Percentiles rank a stretch among this genome's conserved stretches.
phyloP scores from a whole-genome alignment of 2,113 vertebrate species.

The Stegostoma tigrinum region DNA sequence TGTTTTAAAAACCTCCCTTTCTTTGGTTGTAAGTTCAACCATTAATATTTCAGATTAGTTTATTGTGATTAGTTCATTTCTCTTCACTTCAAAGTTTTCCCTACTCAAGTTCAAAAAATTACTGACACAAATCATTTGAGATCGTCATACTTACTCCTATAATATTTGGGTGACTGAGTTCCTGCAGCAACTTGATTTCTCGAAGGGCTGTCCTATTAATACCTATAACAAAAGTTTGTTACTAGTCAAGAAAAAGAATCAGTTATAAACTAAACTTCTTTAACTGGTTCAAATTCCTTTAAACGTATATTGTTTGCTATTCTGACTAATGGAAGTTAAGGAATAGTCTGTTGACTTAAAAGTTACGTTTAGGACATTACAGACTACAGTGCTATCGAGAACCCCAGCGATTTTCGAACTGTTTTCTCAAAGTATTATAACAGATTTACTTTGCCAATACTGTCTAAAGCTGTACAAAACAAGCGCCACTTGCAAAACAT shows the following conservation, averaged over 20 bases:
- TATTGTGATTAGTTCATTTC: background rate
- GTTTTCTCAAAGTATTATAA: background rate
- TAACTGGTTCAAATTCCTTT: background rate
- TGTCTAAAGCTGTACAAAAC: background rate
- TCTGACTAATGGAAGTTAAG: background rate
- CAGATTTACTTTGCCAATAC: too few species aligned
- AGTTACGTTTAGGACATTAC: background rate
- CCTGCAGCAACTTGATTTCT: constrained; percentile 93
- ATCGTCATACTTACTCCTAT: constrained; percentile 76
- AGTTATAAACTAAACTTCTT: background rate
- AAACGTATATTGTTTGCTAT: background rate
- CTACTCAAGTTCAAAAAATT: background rate
- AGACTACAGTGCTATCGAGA: background rate
- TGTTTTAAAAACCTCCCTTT: background rate
- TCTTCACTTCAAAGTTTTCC: background rate
- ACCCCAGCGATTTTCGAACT: background rate
- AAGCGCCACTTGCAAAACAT: background rate
- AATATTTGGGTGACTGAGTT: constrained; percentile 91
- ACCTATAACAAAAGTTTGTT: constrained; percentile 54
- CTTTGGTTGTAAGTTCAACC: background rate
- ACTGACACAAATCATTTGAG: background rate
- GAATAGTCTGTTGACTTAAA: background rate
- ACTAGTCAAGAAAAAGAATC: background rate
- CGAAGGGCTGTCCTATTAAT: constrained; percentile 94
- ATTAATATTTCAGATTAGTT: background rate